Evolutionary conservation across 35 echinoderm and acorn worm species (phyloP).

Genomic region (Stichopus chloronotus): DNA sequence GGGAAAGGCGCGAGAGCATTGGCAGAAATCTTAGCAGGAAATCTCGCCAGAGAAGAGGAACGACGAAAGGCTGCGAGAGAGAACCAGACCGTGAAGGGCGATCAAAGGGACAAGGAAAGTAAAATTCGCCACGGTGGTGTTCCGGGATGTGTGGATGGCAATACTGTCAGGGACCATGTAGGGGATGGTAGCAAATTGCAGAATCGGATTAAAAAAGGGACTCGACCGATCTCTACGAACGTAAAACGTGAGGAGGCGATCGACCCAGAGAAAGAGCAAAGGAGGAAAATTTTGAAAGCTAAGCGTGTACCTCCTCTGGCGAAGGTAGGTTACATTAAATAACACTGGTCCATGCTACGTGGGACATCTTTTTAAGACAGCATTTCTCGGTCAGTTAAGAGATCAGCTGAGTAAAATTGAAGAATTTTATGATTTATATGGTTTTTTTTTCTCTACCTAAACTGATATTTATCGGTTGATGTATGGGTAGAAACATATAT

Average conservation of each 20-base stretch:
- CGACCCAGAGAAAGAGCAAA: neutral
- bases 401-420: too few species aligned
- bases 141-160: neutral
- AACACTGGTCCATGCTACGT: too few species aligned
- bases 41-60: neutral
- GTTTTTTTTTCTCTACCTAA: too few species aligned
- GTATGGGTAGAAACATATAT: too few species aligned
- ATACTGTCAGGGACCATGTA: neutral
- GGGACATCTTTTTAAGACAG: too few species aligned
- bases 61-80: neutral
- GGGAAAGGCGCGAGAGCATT: neutral
- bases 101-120: neutral
- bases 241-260: too few species aligned
- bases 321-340: neutral
- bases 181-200: too few species aligned
- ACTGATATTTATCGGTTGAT: too few species aligned
- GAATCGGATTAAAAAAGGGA: too few species aligned
- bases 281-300: neutral
- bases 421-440: too few species aligned
- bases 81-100: neutral
- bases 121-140: neutral
- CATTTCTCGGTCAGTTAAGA: too few species aligned
- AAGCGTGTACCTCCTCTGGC: neutral
- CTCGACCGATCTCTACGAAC: too few species aligned
- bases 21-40: neutral